Evolutionary conservation across 2,113 vertebrate species (phyloP).

Genomic region (Pseudolaguvia tuberculata): DNA sequence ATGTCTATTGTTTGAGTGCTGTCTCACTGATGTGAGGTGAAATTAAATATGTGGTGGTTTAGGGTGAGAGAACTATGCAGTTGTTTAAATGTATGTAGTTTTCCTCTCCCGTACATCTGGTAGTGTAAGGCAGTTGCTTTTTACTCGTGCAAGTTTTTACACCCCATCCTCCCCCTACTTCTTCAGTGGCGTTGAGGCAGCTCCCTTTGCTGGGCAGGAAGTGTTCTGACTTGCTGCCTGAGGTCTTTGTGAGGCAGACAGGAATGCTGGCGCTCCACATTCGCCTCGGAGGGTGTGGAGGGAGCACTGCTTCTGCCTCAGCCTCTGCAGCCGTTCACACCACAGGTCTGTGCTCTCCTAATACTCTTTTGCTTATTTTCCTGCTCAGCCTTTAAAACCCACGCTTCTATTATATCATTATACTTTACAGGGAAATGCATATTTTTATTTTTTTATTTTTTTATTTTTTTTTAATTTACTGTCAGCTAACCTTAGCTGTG

Average conservation of each 20-base stretch:
- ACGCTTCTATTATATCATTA: not conserved
- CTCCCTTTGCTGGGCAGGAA: slow-evolving; percentile 51
- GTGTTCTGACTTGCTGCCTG: slow-evolving; percentile 53
- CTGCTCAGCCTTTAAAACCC: not conserved
- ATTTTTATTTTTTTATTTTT: too few species aligned
- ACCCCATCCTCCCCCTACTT: slow-evolving; percentile 1
- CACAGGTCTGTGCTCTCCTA: slow-evolving; percentile 13
- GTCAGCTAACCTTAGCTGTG: slow-evolving; percentile 1
- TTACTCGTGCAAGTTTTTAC: not conserved
- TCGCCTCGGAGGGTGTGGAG: slow-evolving; percentile 50
- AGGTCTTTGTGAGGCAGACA: slow-evolving; percentile 49
- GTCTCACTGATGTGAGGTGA: too few species aligned
- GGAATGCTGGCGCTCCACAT: slow-evolving; percentile 55
- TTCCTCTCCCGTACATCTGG: not conserved
- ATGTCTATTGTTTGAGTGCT: not conserved
- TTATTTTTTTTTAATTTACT: not conserved
- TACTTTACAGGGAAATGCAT: not conserved
- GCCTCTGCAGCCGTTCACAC: slow-evolving; percentile 22
- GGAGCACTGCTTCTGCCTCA: slow-evolving; percentile 33
- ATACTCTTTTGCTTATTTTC: not conserved
- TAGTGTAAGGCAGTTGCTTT: not conserved
- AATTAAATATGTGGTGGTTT: not conserved
- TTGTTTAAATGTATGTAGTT: not conserved
- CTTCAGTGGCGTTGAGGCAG: slow-evolving; percentile 32
- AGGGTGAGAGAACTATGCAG: not conserved